These are phyloP conservation scores for Cephonodes hylas DNA, from an alignment of 2,888 invertebrate genomes.

Conservation along the genomic window DNA sequence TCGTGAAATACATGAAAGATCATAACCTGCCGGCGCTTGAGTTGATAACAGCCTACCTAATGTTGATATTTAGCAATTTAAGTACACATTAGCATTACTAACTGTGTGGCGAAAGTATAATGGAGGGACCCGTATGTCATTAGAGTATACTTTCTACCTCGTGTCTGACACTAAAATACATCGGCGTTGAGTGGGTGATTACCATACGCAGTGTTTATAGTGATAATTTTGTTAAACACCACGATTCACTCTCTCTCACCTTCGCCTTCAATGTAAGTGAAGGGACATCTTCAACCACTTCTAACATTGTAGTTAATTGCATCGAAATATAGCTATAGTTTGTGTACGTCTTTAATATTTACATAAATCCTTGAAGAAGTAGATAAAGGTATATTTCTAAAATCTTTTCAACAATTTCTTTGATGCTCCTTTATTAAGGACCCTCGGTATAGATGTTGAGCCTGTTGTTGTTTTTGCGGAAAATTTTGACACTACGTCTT, in stretches of 20 bases:
- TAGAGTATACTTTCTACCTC: slow-evolving; percentile 3
- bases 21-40: not conserved
- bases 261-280: not conserved
- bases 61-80: slow-evolving; percentile 3
- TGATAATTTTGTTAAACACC: not conserved
- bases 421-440: too few species aligned
- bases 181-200: slow-evolving; percentile 12
- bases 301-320: too few species aligned
- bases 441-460: too few species aligned
- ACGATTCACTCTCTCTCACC: not conserved
- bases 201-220: not conserved
- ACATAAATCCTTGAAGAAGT: too few species aligned
- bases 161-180: slow-evolving; percentile 3
- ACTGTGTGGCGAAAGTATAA: slow-evolving; percentile 6
- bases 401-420: too few species aligned
- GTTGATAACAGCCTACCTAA: not conserved
- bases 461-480: too few species aligned
- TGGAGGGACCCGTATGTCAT: not conserved
- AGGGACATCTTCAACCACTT: not conserved
- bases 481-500: too few species aligned
- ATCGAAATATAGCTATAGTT: not conserved
- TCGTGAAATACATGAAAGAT: not conserved
- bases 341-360: not conserved
- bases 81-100: slow-evolving; percentile 1
- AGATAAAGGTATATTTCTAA: too few species aligned